Evolutionary conservation across 2,888 invertebrate species (phyloP).

Genomic region (Frankliniella intonsa): DNA sequence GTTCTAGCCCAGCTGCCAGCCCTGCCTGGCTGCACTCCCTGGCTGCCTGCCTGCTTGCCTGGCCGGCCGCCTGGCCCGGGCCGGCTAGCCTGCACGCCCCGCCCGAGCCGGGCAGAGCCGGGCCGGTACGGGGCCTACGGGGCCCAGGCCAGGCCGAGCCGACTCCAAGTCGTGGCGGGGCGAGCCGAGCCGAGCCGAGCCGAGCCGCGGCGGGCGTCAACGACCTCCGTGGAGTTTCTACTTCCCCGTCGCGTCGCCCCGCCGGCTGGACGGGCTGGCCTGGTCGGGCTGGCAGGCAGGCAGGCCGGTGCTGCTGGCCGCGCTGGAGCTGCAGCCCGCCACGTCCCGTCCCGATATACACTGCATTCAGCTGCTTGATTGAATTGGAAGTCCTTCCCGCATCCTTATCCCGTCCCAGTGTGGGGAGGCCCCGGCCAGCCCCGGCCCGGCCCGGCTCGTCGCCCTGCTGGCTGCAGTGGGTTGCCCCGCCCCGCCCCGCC

Average conservation of each 20-base stretch:
- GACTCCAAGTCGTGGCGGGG: background rate
- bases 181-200: background rate
- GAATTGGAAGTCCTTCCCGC: slow-evolving; percentile 26
- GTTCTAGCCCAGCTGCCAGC: no score
- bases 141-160: background rate
- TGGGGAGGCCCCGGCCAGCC: background rate
- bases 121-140: background rate
- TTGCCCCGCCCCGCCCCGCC: background rate
- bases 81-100: no score
- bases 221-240: slow-evolving; percentile 20
- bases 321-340: background rate
- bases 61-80: background rate
- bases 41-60: background rate
- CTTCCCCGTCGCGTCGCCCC: slow-evolving; percentile 2
- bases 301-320: background rate
- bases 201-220: background rate
- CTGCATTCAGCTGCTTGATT: slow-evolving; percentile 24
- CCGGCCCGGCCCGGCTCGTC: background rate
- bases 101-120: background rate
- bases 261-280: slow-evolving; percentile 1
- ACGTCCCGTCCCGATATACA: background rate
- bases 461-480: background rate
- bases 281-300: background rate
- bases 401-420: slow-evolving; percentile 1
- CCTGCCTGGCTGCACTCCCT: no score